Conservation (phyloP, 2,113 vertebrate genomes). For the Poeciliopsis retropinna region DNA sequence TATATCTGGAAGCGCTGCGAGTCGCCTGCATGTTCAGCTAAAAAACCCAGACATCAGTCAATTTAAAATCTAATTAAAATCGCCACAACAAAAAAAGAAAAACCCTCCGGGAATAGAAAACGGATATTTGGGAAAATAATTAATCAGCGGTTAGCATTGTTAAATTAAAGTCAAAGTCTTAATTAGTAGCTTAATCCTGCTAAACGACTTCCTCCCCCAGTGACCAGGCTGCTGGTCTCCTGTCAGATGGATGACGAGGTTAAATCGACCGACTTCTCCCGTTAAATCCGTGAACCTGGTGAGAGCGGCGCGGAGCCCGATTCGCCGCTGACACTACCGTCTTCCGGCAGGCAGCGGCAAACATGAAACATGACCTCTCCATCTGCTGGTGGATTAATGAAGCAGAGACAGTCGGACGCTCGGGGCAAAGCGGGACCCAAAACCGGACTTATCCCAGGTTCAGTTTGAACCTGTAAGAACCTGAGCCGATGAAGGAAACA, state of each 20-base stretch:
- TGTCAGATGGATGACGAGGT: not conserved
- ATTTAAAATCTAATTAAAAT: constrained; percentile 10
- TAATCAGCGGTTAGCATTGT: not conserved
- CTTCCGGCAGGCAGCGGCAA: constrained; percentile 13
- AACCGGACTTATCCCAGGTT: too few species aligned
- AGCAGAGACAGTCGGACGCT: constrained; percentile 3
- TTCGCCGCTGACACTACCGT: constrained; percentile 21
- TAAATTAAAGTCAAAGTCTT: constrained; percentile 19
- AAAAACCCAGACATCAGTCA: constrained; percentile 3
- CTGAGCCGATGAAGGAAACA: too few species aligned
- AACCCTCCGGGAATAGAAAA: not conserved
- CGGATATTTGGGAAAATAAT: constrained; percentile 5
- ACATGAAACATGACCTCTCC: constrained; percentile 45
- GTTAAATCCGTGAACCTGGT: constrained; percentile 33
- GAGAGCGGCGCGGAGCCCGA: not conserved
- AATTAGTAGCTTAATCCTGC: constrained; percentile 23
- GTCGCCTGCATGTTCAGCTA: not conserved
- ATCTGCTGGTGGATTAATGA: constrained; percentile 48
- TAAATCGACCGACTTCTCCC: constrained; percentile 15
- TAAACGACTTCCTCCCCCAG: constrained; percentile 2
- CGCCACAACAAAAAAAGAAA: too few species aligned
- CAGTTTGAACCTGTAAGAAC: too few species aligned
- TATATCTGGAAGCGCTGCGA: constrained; percentile 11
- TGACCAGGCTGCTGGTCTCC: not conserved
- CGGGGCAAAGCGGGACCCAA: not conserved